Evolutionary conservation across 2,113 vertebrate genomes (phyloP).

Genomic region (Lipophrys pholis): DNA sequence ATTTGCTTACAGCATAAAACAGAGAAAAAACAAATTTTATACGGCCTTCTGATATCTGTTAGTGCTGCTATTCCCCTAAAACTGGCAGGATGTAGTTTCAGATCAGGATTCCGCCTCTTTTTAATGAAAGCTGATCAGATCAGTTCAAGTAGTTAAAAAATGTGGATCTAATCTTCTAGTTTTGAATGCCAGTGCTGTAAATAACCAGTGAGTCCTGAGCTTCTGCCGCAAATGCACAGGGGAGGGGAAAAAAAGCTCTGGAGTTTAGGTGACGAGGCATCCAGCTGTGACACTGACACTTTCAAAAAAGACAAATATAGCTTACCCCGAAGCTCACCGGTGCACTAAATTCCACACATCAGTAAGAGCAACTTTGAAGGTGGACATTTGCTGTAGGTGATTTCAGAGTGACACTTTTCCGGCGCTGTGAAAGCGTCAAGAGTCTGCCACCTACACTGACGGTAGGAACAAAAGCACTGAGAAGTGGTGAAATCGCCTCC

Average conservation of each 20-base stretch:
- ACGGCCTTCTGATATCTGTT: too few relatives aligned
- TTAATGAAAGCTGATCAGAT: too few relatives aligned
- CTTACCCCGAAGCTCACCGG: conserved; percentile 38
- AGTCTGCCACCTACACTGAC: conserved; percentile 10
- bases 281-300: conserved; percentile 12
- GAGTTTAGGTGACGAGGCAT: neutral
- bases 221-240: too few relatives aligned
- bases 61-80: too few relatives aligned
- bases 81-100: too few relatives aligned
- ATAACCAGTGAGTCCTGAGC: too few relatives aligned
- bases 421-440: conserved; percentile 17
- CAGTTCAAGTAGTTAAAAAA: too few relatives aligned
- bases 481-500: neutral
- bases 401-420: conserved; percentile 28
- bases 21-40: too few relatives aligned
- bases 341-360: conserved; percentile 74
- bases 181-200: too few relatives aligned
- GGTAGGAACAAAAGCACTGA: neutral
- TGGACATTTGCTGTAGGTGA: conserved; percentile 62
- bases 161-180: too few relatives aligned
- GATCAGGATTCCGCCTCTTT: too few relatives aligned
- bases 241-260: neutral
- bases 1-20: too few relatives aligned
- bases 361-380: conserved; percentile 68
- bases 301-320: conserved; percentile 45